phyloP scores from a whole-genome alignment of 2,797 vertebrate species.

The Micropoecilia bifurca region DNA sequence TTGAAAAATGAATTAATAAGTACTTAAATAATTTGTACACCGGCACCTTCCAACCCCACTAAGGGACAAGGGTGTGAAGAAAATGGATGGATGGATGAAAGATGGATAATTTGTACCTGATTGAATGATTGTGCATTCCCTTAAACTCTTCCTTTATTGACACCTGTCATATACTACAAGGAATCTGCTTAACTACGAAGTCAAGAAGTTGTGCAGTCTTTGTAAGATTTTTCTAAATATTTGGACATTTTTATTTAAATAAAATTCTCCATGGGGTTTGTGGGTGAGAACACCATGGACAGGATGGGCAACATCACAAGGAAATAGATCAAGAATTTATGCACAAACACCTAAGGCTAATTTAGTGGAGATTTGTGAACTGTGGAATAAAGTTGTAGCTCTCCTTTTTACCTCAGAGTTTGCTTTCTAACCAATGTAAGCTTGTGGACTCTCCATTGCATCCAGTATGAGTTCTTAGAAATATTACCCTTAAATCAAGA shows the following conservation, averaged over 20 bases:
- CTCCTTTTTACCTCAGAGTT: neutral
- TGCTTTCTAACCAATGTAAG: neutral
- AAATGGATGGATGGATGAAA: too few relatives aligned
- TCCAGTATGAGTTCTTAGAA: neutral
- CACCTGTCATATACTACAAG: neutral
- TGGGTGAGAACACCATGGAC: neutral
- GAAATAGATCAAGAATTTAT: neutral
- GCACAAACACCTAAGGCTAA: neutral
- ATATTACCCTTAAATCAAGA: neutral
- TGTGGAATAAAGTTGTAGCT: neutral
- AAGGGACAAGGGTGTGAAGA: too few relatives aligned
- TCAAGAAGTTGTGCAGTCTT: neutral
- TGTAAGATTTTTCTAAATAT: neutral
- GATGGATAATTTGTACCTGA: neutral
- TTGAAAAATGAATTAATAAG: too few relatives aligned
- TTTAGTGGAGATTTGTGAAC: neutral
- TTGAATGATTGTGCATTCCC: neutral
- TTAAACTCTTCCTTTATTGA: neutral
- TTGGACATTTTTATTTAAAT: neutral
- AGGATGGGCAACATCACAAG: neutral
- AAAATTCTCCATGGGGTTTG: neutral
- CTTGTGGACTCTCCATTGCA: neutral
- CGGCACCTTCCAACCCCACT: too few relatives aligned
- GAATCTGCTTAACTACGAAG: neutral
- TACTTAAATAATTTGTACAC: neutral